Base-by-base conservation (phyloP, 2,888 invertebrate species). In the Amphipoea oculea region DNA sequence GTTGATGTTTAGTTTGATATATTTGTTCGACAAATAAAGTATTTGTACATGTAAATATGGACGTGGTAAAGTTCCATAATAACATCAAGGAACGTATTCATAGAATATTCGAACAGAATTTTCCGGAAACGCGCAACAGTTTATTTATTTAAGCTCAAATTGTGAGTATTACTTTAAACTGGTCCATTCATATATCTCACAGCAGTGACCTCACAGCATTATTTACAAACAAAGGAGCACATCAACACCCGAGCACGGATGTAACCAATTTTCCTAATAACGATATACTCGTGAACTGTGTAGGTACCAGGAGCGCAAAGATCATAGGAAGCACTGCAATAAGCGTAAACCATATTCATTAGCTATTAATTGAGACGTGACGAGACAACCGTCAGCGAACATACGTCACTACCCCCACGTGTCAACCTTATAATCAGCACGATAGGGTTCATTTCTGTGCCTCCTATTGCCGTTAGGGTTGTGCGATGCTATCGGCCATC, bases 281-380 rank as follows among this genome's bases (percentile, higher is more conserved):
- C 75, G 73, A 79, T 78, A 82, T 72, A 78, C 77, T 80, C 73
- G 36, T 78, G 71, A 78, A 81, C 76, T 66, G 66, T 63, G 73
- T 29, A 29, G 29, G 29, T 82, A 85, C 81, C 71, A 87, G 86
- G 80, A 89, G 84, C 79, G 82, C 85, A 80, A 86, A 91, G 89
- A 91, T 92, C 90, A 89, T 88, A 91, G 90, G 89, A 89, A 92
- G 90, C 89, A 89, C 89, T 81, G 91, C 88, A 89, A 89, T 92
- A 89, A 90, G 82, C 84, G 70, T 88, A 81, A 89, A 88, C 88
- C 87, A 89, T 91, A 93, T 92, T 94, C 92, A 93, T 94, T 92
- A 91, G 88, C 89, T 91, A 93, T 93, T 93, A 93, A 94, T 95
- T 93, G 93, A 94, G 92, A 94, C 93, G 93, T 93, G 93, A 92